Base-by-base conservation (phyloP, 2,113 vertebrate genomes). In the Malurus melanocephalus region DNA sequence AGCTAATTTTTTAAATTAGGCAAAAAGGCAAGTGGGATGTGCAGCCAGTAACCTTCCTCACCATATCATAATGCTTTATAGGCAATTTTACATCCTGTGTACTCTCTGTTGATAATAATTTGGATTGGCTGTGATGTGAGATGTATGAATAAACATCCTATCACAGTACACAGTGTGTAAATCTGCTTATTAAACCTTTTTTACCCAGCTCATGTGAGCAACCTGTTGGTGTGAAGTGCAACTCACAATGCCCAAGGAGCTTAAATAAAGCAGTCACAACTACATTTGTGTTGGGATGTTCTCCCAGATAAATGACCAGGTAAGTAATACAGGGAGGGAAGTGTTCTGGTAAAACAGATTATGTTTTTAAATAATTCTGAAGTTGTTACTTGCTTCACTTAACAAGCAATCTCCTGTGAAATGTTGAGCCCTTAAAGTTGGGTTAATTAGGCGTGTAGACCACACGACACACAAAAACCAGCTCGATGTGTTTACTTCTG, bases 1-100 rank as follows among this genome's bases (percentile, higher is more conserved):
- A 94, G 85, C 24, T 92, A 87, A 91, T 92, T 92, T 91, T 89
- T 94, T 45, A 51, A 93, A 94, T 96, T 92, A 87, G 52, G 83
- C 7, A 1, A 78, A 95, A 92, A 24, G 91, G 65, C 73, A 81
- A 88, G 12, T 52, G 40, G 46, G 68, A 82, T 73, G 64, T 33
- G 68, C 66, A 92, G 43, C 40, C 65, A 48, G 62, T 93, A 95
- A 90, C 52, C 56, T 42, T 96, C 60, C 67, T 88, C 32, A 42
- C 24, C 38, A 32, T 23, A 59, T 55, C 89, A 52, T 91, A 91
- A 91, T 61, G 11, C 65, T 95, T 96, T 95, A 94, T 75, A 68
- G 85, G 80, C 75, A 88, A 35, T 96, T 95, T 95, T 92, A 88
- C 59, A 82, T 76, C 53, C 69, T 66, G 33, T 49, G 48, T 72